Evolutionary conservation across 2,113 vertebrate species (phyloP), one percentile per base, ranked within the genome.

Genomic region (Tupaia tana): DNA sequence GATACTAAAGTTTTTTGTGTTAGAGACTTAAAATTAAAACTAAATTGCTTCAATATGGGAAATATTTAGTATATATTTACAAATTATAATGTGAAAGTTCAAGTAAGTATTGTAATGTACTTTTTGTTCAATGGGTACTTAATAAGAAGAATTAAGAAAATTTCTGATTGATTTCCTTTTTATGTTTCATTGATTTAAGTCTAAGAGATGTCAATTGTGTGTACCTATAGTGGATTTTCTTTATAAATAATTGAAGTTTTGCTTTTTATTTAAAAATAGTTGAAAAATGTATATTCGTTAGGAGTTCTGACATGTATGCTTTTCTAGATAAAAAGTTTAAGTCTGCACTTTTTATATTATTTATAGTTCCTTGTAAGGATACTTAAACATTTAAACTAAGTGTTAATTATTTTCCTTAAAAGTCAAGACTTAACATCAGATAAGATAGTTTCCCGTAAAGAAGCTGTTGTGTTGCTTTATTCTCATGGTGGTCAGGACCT

Each of bases 221-320:
- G 25, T 56, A 71, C 61, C 80, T 18, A 74, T 8, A 63, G 22
- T 83, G 16, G 29, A 73, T 70, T 88, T 84, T 87, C 34, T 80
- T 77, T 24, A 59, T 31, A 64, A 95, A 56, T 5, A 94, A 22
- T 58, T 58, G 25, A 84, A 15, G 7, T 67, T 91, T 82, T 95
- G 19, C 67, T 89, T 93, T 93, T 97, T 91, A 86, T 73, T 95
- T 64, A 54, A 75, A 94, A 94, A 74, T 71, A 71, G 70, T 56
- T 88, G 14, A 89, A 88, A 95, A 74, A 86, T 56, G 58, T 1
- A 70, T 81, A 43, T 63, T 93, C 58, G 90, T 92, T 88, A 20
- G 69, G 34, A 78, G 22, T 11, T n/a, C 56, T 77, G 25, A 56
- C 84, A 74, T 24, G 0, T 75, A 27, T 29, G 9, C 20, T 29